phyloP scores from a whole-genome alignment of 2,113 vertebrate genomes.

The Zapornia atra region DNA sequence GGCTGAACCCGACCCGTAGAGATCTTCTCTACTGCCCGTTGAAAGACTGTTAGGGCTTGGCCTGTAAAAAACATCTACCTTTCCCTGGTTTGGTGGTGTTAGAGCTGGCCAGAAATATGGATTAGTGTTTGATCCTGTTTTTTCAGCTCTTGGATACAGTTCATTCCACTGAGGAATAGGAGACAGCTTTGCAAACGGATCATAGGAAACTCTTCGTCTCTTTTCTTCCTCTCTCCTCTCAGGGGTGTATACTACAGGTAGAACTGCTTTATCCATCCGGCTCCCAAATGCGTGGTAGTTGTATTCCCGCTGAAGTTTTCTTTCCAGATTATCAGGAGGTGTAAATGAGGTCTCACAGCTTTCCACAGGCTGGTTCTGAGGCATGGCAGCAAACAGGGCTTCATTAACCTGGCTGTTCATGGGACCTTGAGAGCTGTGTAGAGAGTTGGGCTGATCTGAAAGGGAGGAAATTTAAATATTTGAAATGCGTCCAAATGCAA shows the following conservation, averaged over 20 bases:
- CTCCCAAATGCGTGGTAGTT: constrained; percentile 84
- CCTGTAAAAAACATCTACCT: not conserved
- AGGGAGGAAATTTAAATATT: not conserved
- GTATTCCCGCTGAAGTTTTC: constrained; percentile 85
- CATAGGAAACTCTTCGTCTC: constrained; percentile 39
- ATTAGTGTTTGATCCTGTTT: not conserved
- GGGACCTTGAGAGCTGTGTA: constrained; percentile 83
- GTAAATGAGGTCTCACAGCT: constrained; percentile 54
- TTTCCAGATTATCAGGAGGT: constrained; percentile 37
- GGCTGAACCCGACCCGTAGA: not conserved
- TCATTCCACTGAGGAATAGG: constrained; percentile 67
- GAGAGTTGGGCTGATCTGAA: constrained; percentile 82
- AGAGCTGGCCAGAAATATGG: not conserved
- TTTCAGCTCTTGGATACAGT: constrained; percentile 16
- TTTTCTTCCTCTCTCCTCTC: constrained; percentile 53
- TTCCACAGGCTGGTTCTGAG: constrained; percentile 76
- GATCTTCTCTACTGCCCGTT: not conserved
- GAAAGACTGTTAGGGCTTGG: not conserved
- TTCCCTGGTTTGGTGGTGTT: not conserved
- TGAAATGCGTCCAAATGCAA: constrained; percentile 6
- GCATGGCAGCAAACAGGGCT: constrained; percentile 30
- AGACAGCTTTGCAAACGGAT: constrained; percentile 46
- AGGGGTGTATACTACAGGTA: not conserved
- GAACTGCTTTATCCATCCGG: constrained; percentile 57
- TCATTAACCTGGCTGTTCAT: constrained; percentile 23